Evolutionary conservation across 2,113 vertebrate species (phyloP), one percentile per base, ranked within the genome.

Genomic region (Sceloporus undulatus): DNA sequence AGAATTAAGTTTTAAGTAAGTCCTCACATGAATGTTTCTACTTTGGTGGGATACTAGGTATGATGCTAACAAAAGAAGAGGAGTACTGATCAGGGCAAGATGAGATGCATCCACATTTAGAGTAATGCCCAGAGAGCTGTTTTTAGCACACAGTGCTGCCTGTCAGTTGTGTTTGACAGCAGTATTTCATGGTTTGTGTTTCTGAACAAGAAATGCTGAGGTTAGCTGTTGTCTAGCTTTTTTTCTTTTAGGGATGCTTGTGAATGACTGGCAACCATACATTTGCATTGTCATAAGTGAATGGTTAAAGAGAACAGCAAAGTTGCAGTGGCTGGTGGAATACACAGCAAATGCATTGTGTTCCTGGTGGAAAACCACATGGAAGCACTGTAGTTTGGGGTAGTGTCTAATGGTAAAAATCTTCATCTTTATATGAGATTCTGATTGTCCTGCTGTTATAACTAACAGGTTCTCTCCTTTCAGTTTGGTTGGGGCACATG

Each of bases 321-420:
- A 11, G 52, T 86, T 86, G 85, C n/a, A 79, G 59, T 77, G 5
- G 1, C 75, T 68, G 29, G 16, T 18, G 14, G 16, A 71, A 70
- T 71, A 40, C 16, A 29, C 7, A 7, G 42, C 56, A 73, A 48
- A 85, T 16, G 18, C 29, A 52, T 89, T 5, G 48, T 48, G 48
- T 48, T 6, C 79, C 84, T 82, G 18, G 0, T 23, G 19, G 0
- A 82, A 42, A 77, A 2, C 8, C 62, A 48, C 48, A 7, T 48
- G 48, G 48, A 48, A 5, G 65, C 62, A 91, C 79, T 87, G 16
- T 1, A 82, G 52, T 94, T 82, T 75, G 94, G 59, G 18, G 18
- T 48, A 62, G 18, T 16, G 59, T 88, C 89, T 84, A 0, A 0
- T 54, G 73, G 82, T 0, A 0, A 3, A 80, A 62, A 66, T 91